These are phyloP conservation scores for Phrynosoma platyrhinos DNA, from an alignment of 2,113 vertebrate genomes.

Conservation along the genomic window DNA sequence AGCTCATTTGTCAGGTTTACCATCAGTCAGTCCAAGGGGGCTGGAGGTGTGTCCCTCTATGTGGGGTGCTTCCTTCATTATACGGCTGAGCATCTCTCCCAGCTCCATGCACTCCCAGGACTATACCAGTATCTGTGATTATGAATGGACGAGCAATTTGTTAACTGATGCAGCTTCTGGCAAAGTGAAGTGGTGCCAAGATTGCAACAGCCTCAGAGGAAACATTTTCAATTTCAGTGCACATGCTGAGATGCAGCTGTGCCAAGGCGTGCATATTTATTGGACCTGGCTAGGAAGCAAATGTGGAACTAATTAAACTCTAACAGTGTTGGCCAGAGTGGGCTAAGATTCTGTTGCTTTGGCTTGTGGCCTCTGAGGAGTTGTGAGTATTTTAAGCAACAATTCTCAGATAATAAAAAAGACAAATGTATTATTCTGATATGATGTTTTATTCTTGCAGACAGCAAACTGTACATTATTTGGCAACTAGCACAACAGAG, in stretches of 20 bases:
- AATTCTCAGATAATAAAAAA: conserved; percentile 64
- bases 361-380: conserved; percentile 42
- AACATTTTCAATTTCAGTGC: conserved; percentile 79
- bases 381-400: conserved; percentile 49
- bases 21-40: neutral
- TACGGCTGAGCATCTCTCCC: conserved; percentile 38
- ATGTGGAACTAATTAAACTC: conserved; percentile 76
- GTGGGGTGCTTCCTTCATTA: neutral
- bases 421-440: conserved; percentile 40
- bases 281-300: conserved; percentile 78
- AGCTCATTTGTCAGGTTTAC: conserved; percentile 2
- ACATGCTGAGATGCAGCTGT: conserved; percentile 82
- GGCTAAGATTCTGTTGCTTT: conserved; percentile 59
- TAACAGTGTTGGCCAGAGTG: conserved; percentile 63
- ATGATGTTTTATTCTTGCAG: conserved; percentile 36
- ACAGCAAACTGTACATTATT: neutral
- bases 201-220: conserved; percentile 75
- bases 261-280: conserved; percentile 80
- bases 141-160: conserved; percentile 69
- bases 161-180: conserved; percentile 76
- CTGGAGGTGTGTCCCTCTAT: neutral
- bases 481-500: neutral
- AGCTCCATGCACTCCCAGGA: conserved; percentile 52
- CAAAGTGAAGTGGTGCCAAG: conserved; percentile 73
- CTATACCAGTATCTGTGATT: conserved; percentile 53